Evolutionary conservation across 2,797 vertebrate species (phyloP).

Genomic region (Falco biarmicus): DNA sequence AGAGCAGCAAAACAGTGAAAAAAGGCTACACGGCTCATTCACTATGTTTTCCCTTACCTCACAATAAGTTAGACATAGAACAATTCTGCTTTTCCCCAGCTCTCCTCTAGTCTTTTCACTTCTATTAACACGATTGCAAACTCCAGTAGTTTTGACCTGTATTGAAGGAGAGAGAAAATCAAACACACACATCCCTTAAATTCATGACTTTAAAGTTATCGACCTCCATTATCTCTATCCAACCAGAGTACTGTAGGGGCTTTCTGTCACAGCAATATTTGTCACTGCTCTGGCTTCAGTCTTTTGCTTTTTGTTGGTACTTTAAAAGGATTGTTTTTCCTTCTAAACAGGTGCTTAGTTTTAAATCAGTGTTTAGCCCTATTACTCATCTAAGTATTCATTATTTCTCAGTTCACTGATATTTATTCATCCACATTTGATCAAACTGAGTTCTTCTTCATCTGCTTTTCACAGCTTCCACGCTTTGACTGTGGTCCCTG

Average conservation of each 20-base stretch:
- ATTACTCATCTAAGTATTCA: slow-evolving; percentile 32
- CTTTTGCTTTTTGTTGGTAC: not conserved
- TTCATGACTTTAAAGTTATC: slow-evolving; percentile 8
- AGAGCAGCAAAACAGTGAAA: not conserved
- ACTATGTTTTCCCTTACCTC: not conserved
- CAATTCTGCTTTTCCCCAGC: not conserved
- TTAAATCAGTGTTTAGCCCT: slow-evolving; percentile 16
- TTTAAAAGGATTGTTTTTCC: slow-evolving; percentile 5
- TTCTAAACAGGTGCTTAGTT: not conserved
- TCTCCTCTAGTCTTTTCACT: not conserved
- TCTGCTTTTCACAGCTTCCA: slow-evolving; percentile 46
- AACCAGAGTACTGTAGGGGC: not conserved
- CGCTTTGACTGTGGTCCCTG: not conserved
- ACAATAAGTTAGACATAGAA: not conserved
- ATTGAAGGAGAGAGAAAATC: slow-evolving; percentile 1
- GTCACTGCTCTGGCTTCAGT: not conserved
- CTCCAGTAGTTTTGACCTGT: slow-evolving; percentile 1
- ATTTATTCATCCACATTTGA: slow-evolving; percentile 23
- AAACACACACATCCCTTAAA: not conserved
- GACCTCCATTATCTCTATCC: slow-evolving; percentile 22
- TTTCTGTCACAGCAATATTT: slow-evolving; percentile 7
- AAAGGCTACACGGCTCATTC: not conserved
- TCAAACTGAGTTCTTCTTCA: slow-evolving; percentile 3
- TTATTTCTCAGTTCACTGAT: slow-evolving; percentile 37
- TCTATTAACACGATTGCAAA: not conserved